Evolutionary conservation across 2,797 vertebrate genomes (phyloP).

Genomic region (Phoebastria nigripes): DNA sequence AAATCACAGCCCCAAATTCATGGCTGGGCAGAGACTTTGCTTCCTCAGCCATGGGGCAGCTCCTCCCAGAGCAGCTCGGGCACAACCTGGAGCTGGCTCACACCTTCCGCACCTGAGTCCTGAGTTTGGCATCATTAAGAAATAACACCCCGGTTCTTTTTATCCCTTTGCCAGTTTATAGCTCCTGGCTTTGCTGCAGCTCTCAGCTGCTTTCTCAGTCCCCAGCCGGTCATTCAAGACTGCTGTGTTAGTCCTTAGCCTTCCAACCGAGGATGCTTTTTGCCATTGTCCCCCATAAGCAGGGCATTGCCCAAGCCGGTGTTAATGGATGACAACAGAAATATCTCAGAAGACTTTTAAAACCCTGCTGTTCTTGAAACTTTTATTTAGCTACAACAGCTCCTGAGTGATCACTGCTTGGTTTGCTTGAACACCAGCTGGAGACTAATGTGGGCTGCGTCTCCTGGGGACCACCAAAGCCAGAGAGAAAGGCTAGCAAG

Average conservation of each 20-base stretch:
- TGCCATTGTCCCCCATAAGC: neutral
- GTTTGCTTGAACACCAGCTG: neutral
- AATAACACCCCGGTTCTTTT: neutral
- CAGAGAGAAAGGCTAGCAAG: neutral
- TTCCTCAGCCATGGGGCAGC: neutral
- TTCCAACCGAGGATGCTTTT: neutral
- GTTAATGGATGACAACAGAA: neutral
- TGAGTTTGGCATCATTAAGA: neutral
- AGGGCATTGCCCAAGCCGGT: neutral
- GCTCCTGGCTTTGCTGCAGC: neutral
- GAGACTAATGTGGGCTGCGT: neutral
- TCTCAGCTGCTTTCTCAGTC: neutral
- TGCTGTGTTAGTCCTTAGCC: neutral
- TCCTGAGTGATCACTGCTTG: neutral
- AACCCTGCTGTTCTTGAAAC: slow-evolving; percentile 11
- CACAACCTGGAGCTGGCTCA: accelerated
- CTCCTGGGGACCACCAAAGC: neutral
- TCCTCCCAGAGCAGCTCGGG: neutral
- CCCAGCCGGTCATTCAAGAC: neutral
- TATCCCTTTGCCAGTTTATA: neutral
- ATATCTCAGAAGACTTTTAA: neutral
- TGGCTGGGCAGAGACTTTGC: neutral
- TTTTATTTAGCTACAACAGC: slow-evolving; percentile 26
- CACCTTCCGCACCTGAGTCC: neutral
- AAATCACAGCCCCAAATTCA: neutral